Conservation (phyloP, 2,113 vertebrate species). For the Ariopsis seemanni region DNA sequence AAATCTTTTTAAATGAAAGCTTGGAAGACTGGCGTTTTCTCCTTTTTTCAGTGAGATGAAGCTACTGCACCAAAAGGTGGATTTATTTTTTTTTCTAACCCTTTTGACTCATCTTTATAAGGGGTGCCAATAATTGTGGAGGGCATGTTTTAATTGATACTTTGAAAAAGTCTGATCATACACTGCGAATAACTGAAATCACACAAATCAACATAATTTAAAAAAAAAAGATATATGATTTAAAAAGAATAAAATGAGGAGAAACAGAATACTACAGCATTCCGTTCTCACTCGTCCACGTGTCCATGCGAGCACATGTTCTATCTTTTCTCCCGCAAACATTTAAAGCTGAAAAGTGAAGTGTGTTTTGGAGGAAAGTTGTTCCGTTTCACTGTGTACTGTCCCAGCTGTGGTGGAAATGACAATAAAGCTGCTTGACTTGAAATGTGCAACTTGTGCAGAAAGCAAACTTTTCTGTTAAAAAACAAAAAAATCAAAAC, state of each 20-base stretch:
- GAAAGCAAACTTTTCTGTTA: conserved; percentile 29
- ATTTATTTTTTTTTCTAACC: too few species aligned
- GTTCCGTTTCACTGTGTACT: too few species aligned
- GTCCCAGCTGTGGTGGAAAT: too few species aligned
- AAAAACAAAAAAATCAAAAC: conserved; percentile 28
- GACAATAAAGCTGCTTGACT: too few species aligned
- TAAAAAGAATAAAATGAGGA: background rate
- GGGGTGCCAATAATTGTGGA: too few species aligned
- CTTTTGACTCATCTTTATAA: too few species aligned
- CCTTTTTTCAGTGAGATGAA: too few species aligned
- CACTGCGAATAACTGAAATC: background rate
- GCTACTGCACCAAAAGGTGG: too few species aligned
- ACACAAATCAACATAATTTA: background rate
- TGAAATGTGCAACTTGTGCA: conserved; percentile 32
- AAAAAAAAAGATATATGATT: background rate
- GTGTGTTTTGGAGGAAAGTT: too few species aligned
- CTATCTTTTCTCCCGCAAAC: background rate
- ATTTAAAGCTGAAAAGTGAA: background rate
- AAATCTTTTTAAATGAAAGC: too few species aligned
- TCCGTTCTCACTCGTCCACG: background rate
- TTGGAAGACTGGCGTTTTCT: too few species aligned
- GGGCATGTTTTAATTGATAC: background rate
- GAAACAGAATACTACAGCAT: background rate
- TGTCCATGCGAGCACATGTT: background rate
- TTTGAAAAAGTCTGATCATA: background rate